phyloP scores from a whole-genome alignment of 2,113 vertebrate genomes.

The Turdus rufiventris region DNA sequence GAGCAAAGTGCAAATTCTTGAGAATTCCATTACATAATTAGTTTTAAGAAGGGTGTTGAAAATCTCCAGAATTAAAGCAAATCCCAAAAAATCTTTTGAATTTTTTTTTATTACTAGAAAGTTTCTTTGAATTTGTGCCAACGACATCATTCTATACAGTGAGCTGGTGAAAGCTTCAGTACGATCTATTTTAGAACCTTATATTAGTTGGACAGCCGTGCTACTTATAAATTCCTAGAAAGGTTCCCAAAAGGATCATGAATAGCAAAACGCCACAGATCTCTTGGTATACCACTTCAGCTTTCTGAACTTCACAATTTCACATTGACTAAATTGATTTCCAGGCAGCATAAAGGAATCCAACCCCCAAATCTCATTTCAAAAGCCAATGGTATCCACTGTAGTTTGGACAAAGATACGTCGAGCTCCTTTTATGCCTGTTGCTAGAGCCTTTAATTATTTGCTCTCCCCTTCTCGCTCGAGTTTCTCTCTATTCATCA shows the following conservation, averaged over 20 bases:
- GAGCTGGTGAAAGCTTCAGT: conserved; percentile 9
- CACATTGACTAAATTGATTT: conserved; percentile 24
- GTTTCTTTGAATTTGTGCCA: background rate
- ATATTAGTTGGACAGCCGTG: background rate
- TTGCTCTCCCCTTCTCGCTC: conserved; percentile 1
- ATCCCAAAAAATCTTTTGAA: background rate
- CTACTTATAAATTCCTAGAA: conserved; percentile 57
- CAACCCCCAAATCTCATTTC: conserved; percentile 20
- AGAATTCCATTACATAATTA: conserved; percentile 15
- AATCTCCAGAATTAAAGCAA: conserved; percentile 39
- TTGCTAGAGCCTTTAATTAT: conserved; percentile 41
- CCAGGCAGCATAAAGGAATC: conserved; percentile 4
- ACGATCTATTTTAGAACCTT: conserved; percentile 6
- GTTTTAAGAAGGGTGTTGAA: conserved; percentile 9
- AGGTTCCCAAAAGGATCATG: conserved; percentile 48
- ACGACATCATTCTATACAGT: background rate
- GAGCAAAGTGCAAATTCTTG: background rate
- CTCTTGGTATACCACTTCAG: conserved; percentile 15
- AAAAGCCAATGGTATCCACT: background rate
- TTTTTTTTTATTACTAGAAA: background rate
- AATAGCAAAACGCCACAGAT: conserved; percentile 39
- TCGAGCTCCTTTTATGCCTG: background rate
- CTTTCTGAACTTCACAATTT: background rate
- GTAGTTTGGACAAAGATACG: conserved; percentile 10
- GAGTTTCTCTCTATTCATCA: conserved; percentile 3